A percentile compares a stretch with the other conserved stretches of the same genome.
Conservation (phyloP, 2,888 invertebrate species). For the Digitonthophagus gazella region DNA sequence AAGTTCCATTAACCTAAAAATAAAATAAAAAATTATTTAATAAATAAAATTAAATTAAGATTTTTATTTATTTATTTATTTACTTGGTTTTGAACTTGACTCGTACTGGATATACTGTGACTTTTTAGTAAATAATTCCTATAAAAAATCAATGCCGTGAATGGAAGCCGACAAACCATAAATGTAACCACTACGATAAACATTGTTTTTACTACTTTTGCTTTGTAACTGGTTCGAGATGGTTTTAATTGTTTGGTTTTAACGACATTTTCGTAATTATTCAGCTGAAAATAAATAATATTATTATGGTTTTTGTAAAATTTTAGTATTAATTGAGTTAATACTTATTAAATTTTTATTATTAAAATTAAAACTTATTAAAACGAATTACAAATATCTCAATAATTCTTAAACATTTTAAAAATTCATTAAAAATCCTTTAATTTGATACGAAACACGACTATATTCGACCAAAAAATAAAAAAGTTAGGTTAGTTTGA, state of each 20-base stretch:
- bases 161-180: slow-evolving; percentile 69
- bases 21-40: slow-evolving; percentile 4
- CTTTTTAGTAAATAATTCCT: slow-evolving; percentile 54
- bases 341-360: neutral
- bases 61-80: slow-evolving; percentile 31
- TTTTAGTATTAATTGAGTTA: neutral
- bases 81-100: slow-evolving; percentile 48
- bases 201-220: slow-evolving; percentile 67
- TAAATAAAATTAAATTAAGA: neutral
- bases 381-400: neutral
- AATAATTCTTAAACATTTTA: too few species aligned
- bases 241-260: slow-evolving; percentile 63
- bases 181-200: slow-evolving; percentile 69
- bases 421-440: too few species aligned
- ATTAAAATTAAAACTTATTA: neutral
- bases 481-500: too few species aligned
- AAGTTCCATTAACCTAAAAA: slow-evolving; percentile 57
- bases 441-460: too few species aligned
- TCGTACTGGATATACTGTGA: slow-evolving; percentile 44
- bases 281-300: slow-evolving; percentile 51
- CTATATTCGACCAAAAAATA: too few species aligned
- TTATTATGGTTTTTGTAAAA: neutral
- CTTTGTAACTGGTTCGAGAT: slow-evolving; percentile 62
- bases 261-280: slow-evolving; percentile 63
- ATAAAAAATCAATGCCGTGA: slow-evolving; percentile 68